These are phyloP conservation scores for Alviniconcha marisindica DNA, from an alignment of 1,140 invertebrate genomes.

Conservation along the genomic window DNA sequence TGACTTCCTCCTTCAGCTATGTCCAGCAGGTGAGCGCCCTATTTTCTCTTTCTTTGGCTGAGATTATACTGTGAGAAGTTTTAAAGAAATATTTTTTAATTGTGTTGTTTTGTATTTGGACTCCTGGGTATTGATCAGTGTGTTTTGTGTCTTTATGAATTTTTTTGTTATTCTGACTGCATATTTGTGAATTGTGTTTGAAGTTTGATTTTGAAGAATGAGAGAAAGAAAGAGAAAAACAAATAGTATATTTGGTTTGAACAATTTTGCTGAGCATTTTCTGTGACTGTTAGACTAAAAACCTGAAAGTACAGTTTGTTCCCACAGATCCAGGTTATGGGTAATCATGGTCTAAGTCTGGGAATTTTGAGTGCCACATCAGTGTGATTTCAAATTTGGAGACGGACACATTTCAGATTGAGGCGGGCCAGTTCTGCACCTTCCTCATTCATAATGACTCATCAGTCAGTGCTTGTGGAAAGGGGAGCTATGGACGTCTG, in stretches of 20 bases:
- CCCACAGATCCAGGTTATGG: no score
- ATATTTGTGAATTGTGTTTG: no score
- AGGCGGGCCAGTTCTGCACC: conserved; percentile 84
- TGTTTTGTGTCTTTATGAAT: background rate
- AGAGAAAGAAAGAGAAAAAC: no score
- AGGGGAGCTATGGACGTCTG: conserved; percentile 80
- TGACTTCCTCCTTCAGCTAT: conserved; percentile 79
- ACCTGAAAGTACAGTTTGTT: no score
- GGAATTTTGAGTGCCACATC: no score
- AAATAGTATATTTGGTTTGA: no score
- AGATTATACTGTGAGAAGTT: background rate
- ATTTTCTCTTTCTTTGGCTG: background rate
- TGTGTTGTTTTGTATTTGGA: background rate
- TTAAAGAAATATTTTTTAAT: no score
- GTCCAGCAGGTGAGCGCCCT: conserved; percentile 78
- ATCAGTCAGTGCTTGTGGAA: conserved; percentile 80
- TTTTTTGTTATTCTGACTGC: background rate
- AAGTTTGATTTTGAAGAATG: no score
- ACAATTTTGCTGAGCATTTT: no score
- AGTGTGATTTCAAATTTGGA: no score
- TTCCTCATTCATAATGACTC: conserved; percentile 81
- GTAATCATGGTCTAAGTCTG: no score
- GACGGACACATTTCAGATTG: conserved; percentile 75
- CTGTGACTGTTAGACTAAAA: no score
- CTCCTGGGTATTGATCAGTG: background rate